Percentiles rank a stretch among this genome's conserved stretches.
These are phyloP conservation scores for Drosophila kanapiae DNA, from an alignment of 1,140 invertebrate species.

Conservation along the genomic window DNA sequence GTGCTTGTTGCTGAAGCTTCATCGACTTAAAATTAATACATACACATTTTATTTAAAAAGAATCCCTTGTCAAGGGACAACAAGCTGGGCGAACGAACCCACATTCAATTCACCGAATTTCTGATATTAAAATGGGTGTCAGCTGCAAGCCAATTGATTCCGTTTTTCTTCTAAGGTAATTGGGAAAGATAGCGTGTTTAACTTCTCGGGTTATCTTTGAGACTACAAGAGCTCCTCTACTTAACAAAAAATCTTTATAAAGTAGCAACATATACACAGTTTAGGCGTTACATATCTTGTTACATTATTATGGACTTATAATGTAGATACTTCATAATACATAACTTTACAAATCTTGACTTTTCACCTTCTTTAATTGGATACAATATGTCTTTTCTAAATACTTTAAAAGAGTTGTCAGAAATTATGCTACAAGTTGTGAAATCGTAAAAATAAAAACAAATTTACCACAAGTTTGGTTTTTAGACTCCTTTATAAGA, in stretches of 20 bases:
- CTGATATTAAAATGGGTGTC: not conserved
- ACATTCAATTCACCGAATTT: not conserved
- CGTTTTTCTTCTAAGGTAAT: too few relatives aligned
- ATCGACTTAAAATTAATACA: slow-evolving; percentile 75
- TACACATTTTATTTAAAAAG: slow-evolving; percentile 51
- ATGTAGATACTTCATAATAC: too few relatives aligned
- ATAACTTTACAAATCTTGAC: not conserved
- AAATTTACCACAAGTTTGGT: too few relatives aligned
- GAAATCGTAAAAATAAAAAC: too few relatives aligned
- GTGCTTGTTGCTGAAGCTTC: slow-evolving; percentile 58
- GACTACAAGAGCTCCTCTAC: too few relatives aligned
- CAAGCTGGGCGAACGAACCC: not conserved
- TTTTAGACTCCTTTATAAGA: too few relatives aligned
- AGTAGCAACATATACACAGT: too few relatives aligned
- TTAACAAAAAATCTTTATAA: not conserved
- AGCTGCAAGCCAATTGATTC: not conserved
- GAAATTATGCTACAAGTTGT: too few relatives aligned
- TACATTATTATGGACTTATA: too few relatives aligned
- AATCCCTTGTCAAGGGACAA: not conserved
- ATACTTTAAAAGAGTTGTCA: too few relatives aligned
- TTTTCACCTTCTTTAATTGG: not conserved
- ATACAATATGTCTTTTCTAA: not conserved
- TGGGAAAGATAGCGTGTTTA: not conserved
- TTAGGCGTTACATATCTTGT: too few relatives aligned
- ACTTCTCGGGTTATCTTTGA: not conserved